Evolutionary conservation across 2,797 vertebrate genomes (phyloP).

Genomic region (Galaxias olidus): DNA sequence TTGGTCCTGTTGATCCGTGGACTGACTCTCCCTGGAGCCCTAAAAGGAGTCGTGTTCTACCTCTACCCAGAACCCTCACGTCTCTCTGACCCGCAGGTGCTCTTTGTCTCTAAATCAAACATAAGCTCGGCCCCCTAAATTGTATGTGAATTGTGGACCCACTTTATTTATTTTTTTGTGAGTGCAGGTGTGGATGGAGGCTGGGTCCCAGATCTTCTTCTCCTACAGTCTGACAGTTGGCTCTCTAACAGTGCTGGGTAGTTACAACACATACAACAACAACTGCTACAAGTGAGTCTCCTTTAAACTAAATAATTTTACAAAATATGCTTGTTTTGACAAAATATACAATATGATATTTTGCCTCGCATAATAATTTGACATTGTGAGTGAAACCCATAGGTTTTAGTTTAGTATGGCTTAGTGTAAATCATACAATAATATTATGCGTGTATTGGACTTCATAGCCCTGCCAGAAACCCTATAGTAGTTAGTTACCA

Average conservation of each 20-base stretch:
- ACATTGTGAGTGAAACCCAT: no score
- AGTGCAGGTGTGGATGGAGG: slow-evolving; percentile 75
- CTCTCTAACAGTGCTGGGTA: slow-evolving; percentile 64
- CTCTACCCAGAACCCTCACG: slow-evolving; percentile 69
- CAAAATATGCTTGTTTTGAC: no score
- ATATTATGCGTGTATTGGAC: no score
- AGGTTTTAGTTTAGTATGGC: no score
- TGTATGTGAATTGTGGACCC: no score
- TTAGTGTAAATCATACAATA: no score
- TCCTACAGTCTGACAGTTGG: slow-evolving; percentile 74
- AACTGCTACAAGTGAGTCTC: slow-evolving; percentile 75
- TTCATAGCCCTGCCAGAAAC: no score
- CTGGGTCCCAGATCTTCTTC: slow-evolving; percentile 74
- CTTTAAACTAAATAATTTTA: not conserved
- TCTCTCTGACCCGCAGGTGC: slow-evolving; percentile 73
- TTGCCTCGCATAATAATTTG: no score
- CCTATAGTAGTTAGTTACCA: no score
- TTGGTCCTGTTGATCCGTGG: slow-evolving; percentile 72
- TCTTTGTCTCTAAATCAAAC: not conserved
- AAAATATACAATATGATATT: no score
- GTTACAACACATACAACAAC: slow-evolving; percentile 74
- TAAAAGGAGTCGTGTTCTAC: slow-evolving; percentile 70
- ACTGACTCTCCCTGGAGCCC: slow-evolving; percentile 75
- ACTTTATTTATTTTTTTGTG: not conserved
- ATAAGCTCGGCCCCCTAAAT: not conserved